phyloP scores from a whole-genome alignment of 2,888 invertebrate genomes.

The Lamellibrachia satsuma region DNA sequence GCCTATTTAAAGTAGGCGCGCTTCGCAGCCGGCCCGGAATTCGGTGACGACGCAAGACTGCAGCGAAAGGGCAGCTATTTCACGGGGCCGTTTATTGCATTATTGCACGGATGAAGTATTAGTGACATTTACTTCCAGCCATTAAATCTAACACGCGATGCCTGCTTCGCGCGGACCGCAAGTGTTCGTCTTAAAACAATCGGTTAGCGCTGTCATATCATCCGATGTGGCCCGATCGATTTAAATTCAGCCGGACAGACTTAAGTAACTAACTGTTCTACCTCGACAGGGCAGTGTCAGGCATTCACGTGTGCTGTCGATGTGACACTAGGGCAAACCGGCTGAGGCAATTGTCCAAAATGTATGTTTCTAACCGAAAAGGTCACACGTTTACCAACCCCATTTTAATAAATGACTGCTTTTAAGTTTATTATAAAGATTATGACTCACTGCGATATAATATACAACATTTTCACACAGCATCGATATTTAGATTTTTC shows the following conservation, averaged over 20 bases:
- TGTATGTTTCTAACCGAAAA: background rate
- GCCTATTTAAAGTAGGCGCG: background rate
- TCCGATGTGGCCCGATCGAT: background rate
- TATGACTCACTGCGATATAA: no score
- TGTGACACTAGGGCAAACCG: background rate
- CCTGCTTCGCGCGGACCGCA: background rate
- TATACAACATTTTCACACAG: no score
- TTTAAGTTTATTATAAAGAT: no score
- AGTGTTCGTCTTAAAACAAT: background rate
- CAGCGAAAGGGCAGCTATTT: background rate
- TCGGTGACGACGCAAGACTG: background rate
- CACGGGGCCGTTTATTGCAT: slow-evolving; percentile 13
- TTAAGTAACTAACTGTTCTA: background rate
- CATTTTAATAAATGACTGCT: background rate
- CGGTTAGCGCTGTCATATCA: background rate
- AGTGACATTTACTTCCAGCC: background rate
- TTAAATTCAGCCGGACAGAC: background rate
- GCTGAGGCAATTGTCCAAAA: background rate
- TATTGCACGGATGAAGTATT: slow-evolving; percentile 17
- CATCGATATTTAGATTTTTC: no score
- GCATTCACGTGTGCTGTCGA: background rate
- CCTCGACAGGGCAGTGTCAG: background rate
- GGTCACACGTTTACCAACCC: background rate
- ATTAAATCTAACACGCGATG: background rate
- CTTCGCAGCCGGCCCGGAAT: slow-evolving; percentile 1